Conservation (phyloP, 2,113 vertebrate genomes). For the Peucedramus taeniatus region DNA sequence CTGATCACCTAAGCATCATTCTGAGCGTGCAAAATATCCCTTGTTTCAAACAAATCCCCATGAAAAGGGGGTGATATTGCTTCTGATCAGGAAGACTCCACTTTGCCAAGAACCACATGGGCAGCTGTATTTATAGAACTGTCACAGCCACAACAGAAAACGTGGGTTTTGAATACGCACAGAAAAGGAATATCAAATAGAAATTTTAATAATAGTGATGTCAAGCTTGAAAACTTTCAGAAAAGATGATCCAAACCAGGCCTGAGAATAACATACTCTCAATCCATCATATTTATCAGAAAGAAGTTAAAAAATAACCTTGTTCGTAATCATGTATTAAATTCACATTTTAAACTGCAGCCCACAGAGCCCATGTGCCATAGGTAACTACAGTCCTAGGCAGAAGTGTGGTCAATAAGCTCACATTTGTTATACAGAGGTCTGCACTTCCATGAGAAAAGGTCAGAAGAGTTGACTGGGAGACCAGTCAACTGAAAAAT, state of each 20-base stretch:
- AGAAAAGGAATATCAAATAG: not conserved
- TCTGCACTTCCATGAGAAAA: not conserved
- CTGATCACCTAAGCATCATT: not conserved
- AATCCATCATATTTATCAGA: not conserved
- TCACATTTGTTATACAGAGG: not conserved
- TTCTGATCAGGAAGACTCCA: not conserved
- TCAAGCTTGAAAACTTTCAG: not conserved
- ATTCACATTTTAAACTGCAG: not conserved
- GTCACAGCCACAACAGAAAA: not conserved
- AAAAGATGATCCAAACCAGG: not conserved
- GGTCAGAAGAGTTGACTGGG: not conserved
- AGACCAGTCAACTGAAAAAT: not conserved
- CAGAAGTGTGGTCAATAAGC: not conserved
- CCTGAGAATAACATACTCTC: not conserved
- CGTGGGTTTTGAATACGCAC: rapidly evolving
- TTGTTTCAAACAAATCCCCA: not conserved
- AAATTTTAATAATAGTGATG: not conserved
- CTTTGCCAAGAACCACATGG: not conserved
- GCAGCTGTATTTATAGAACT: not conserved
- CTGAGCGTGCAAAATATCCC: not conserved
- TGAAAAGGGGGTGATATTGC: not conserved
- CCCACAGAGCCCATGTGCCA: not conserved
- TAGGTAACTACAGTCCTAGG: not conserved
- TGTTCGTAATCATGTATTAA: not conserved
- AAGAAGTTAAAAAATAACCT: not conserved